Percentiles rank a stretch among this genome's conserved stretches.
These are phyloP conservation scores for Caradrina kadenii DNA, from an alignment of 2,888 invertebrate genomes.

Conservation along the genomic window DNA sequence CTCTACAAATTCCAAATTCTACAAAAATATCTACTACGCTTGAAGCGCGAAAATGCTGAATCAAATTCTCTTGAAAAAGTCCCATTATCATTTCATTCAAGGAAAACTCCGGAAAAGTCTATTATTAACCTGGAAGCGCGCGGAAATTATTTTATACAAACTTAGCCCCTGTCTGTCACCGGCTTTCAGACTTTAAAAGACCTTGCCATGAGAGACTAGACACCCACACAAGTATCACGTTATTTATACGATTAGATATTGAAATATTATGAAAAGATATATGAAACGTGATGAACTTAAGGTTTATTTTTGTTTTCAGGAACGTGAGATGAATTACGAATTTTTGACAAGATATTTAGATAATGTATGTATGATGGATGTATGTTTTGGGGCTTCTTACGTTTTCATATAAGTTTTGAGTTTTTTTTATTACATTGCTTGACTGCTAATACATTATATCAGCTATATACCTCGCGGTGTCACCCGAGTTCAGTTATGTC, in stretches of 20 bases:
- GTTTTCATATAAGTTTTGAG: too few relatives aligned
- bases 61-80: neutral
- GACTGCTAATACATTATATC: too few relatives aligned
- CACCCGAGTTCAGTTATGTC: too few relatives aligned
- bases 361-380: too few relatives aligned
- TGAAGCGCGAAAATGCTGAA: neutral
- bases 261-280: neutral
- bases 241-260: neutral
- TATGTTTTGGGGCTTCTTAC: too few relatives aligned
- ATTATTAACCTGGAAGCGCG: slow-evolving; percentile 8
- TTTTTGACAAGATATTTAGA: too few relatives aligned
- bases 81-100: neutral
- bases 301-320: neutral
- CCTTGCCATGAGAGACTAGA: neutral
- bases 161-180: neutral
- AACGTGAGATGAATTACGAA: too few relatives aligned
- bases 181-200: neutral
- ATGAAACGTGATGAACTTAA: neutral
- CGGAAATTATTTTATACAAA: slow-evolving; percentile 11
- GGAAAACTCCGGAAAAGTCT: neutral
- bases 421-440: too few relatives aligned
- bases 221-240: neutral
- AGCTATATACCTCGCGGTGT: too few relatives aligned
- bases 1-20: too few relatives aligned
- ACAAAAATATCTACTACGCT: neutral